Evolutionary conservation across 1,140 invertebrate species (phyloP).

Genomic region (Aphidius gifuensis): DNA sequence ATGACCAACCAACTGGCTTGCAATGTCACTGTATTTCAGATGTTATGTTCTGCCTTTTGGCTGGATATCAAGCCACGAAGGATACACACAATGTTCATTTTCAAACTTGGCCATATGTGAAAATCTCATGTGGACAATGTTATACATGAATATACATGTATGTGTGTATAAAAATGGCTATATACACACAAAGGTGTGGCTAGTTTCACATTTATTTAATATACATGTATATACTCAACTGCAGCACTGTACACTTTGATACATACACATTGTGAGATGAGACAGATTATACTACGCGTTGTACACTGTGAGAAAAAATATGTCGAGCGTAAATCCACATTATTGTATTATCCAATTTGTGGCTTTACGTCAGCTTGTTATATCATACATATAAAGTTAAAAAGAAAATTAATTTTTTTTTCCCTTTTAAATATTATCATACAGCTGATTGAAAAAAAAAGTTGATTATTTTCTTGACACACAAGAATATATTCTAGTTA

Average conservation of each 20-base stretch:
- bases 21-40: background rate
- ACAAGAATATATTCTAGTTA: too few species aligned
- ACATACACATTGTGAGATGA: too few species aligned
- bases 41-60: background rate
- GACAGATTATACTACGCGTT: background rate
- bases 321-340: conserved; percentile 23
- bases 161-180: too few species aligned
- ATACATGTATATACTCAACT: too few species aligned
- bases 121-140: too few species aligned
- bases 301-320: background rate
- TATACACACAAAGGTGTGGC: background rate
- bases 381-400: conserved; percentile 2
- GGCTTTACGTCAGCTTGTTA: background rate
- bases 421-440: too few species aligned
- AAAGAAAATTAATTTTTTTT: background rate
- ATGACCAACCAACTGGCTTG: background rate
- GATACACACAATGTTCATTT: background rate
- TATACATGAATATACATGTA: conserved; percentile 6
- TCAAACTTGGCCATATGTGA: background rate
- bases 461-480: too few species aligned
- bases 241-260: too few species aligned
- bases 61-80: conserved; percentile 2
- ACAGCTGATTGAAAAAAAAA: too few species aligned
- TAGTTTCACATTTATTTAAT: too few species aligned
- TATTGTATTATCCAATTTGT: conserved; percentile 14